Base-by-base conservation (phyloP, 2,797 vertebrate genomes). In the Urocyon cinereoargenteus region DNA sequence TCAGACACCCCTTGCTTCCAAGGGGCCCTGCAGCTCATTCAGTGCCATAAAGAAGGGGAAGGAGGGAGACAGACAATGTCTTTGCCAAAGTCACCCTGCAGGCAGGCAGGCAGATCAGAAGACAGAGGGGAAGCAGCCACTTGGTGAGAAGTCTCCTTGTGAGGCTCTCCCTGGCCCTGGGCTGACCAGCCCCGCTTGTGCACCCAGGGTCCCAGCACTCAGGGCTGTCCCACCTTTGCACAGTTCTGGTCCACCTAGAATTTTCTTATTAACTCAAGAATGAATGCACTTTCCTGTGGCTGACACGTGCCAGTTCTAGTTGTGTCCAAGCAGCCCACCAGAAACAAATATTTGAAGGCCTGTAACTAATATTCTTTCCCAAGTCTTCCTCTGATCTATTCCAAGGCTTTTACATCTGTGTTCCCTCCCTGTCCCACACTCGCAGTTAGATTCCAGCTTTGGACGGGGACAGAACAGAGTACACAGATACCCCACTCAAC, bases 21-120 rank as follows among this genome's bases (percentile, higher is more conserved):
- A 75, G 88, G 45, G 40, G 36, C n/a, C 53, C 70, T 6, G 34
- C 28, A 10, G 90, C 85, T 91, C 93, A n/a, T 81, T 96, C 87
- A 70, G 40, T 31, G 62, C 68, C 81, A n/a, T 53, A 77, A 70
- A 83, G 31, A 12, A 2, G 13, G 49, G 6, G 36, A 62, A 45
- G 64, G 51, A 62, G 77, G 92, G 81, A 96, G 95, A 57, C 92
- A 90, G 49, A 91, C 40, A 81, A 70, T 12, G 26, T 59, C 55
- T 79, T 51, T 82, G 89, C 49, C 72, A 16, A 94, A 96, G 91
- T 85, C 92, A 75, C 61, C n/a, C 31, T 24, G 78, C 6, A 70
- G n/a, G 86, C 70, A 70, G n/a, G 88, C 70, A 64, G 59, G 64
- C 57, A 66, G 72, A 12, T 18, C 18, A 19, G 3, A 22, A 40